Base-by-base conservation (phyloP, 2,797 vertebrate species). In the Rhyacichthys aspro region DNA sequence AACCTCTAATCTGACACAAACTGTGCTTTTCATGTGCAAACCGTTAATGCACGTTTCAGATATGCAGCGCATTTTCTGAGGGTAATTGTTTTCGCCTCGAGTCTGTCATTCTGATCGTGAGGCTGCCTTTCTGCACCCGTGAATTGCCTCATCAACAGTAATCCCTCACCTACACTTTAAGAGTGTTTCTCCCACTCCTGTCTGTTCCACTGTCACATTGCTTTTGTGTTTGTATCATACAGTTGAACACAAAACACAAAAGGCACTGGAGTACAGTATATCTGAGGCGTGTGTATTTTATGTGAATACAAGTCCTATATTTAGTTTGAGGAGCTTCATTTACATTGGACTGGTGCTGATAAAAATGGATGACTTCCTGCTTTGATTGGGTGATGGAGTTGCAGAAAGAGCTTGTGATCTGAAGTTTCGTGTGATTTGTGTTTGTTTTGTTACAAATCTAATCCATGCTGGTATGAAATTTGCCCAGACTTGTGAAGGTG, bases 111-210 rank as follows among this genome's bases (percentile, higher is more conserved):
- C 57, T 55, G 42, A 44, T 12, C n/a, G 55, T 59, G 59, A 42
- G 53, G 47, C 37, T 59, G 72, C 43, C 52, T 70, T 56, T 66
- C 33, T 28, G n/a, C 14, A 61, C 32, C 23, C 43, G 12, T 39
- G 5, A 62, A 67, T 76, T 33, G 59, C 60, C 53, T 76, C 70
- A 76, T 83, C 69, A 59, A 64, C 42, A 76, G 19, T 56, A 73
- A 70, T 68, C 59, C 68, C 46, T 79, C 60, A 69, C 67, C 57
- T 71, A 55, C 60, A 63, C 67, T 64, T 73, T 76, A 59, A 57
- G 66, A 62, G 41, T 19, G 36, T 19, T 11, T 50, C 2, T 56
- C 7, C 39, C 53, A 11, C 36, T 3, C 3, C 33, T 16, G 9
- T 23, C 38, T 46, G 37, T n/a, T 55, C 18, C 44, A 10, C 14